Evolutionary conservation across 2,797 vertebrate species (phyloP).

Genomic region (Eutrigla gurnardus): DNA sequence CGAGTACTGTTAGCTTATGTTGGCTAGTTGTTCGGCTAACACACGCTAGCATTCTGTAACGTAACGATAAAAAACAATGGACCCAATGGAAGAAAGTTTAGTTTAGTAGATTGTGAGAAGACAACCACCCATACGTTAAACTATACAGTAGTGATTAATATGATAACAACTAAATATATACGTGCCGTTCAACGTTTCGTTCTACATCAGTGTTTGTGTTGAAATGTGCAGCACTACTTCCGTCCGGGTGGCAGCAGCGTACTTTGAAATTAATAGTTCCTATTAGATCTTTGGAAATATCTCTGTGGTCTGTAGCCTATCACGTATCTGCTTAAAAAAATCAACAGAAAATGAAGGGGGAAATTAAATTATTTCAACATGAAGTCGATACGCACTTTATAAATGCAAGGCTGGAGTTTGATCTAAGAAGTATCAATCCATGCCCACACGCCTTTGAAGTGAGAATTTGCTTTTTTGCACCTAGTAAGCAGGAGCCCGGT

Average conservation of each 20-base stretch:
- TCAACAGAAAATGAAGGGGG: not conserved
- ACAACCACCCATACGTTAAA: rapidly evolving
- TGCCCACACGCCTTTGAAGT: no score
- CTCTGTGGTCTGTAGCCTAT: no score
- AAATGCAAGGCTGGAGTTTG: not conserved
- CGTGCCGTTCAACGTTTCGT: slow-evolving; percentile 36
- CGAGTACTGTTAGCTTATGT: slow-evolving; percentile 30
- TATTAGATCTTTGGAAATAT: no score
- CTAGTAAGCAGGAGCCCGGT: no score
- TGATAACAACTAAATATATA: not conserved
- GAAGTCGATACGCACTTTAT: not conserved
- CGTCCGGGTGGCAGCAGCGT: slow-evolving; percentile 24
- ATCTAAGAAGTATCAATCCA: no score
- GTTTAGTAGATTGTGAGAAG: not conserved
- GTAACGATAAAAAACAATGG: not conserved
- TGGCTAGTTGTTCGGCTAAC: slow-evolving; percentile 33
- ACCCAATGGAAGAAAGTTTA: not conserved
- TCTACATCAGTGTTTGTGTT: slow-evolving; percentile 48
- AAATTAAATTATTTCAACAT: not conserved
- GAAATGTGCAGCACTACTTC: slow-evolving; percentile 11
- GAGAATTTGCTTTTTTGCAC: no score
- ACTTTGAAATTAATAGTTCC: slow-evolving; percentile 29
- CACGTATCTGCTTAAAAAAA: no score
- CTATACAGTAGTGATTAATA: not conserved
- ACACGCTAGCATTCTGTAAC: slow-evolving; percentile 11